Base-by-base conservation (phyloP, 1,140 invertebrate species). In the Euura saliciscinereae region DNA sequence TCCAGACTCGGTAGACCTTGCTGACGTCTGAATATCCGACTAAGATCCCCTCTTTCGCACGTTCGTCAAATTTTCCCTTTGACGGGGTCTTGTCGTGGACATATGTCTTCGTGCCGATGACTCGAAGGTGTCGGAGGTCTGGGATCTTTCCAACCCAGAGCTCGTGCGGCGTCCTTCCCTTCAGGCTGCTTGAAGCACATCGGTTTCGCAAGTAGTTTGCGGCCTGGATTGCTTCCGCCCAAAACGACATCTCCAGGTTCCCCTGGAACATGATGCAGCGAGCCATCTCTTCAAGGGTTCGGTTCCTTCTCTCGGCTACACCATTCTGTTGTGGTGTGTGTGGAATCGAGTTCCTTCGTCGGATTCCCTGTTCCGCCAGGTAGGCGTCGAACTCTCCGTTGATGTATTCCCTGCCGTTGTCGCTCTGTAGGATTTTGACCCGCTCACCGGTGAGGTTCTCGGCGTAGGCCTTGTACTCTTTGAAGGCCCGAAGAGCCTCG, bases 291-390 rank as follows among this genome's bases (percentile, higher is more conserved):
- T 79, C 70, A 1, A 85, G 28, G 6, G 80, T 85, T 64, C 82
- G 65, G 70, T 85, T 87, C n/a, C 78, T 78, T 69, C 82, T 68
- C 69, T 88, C 84, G 6, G 79, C 78, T 7, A 78, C 70, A 0
- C 84, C 84, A 74, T 86, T 87, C 66, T 81, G 75, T 73, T 87
- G 74, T 2, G 82, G 80, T 65, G 79, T 83, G 73, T 84, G 82
- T 2, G 78, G 73, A 8, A 78, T 74, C 0, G 82, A 79, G 5
- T 70, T 46, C 72, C 69, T 79, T 65, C 72, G 73, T 28, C 71
- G 51, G 43, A 80, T 77, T 2, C 75, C 80, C 7, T 78, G 45
- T 28, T 74, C 43, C 44, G 51, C 66, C 45, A 77, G 28, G 65
- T 73, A 76, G 45, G 69, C 42, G n/a, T 43, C 43, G 13, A 77